Evolutionary conservation across 2,888 invertebrate genomes (phyloP).

Genomic region (Melanostoma mellinum): DNA sequence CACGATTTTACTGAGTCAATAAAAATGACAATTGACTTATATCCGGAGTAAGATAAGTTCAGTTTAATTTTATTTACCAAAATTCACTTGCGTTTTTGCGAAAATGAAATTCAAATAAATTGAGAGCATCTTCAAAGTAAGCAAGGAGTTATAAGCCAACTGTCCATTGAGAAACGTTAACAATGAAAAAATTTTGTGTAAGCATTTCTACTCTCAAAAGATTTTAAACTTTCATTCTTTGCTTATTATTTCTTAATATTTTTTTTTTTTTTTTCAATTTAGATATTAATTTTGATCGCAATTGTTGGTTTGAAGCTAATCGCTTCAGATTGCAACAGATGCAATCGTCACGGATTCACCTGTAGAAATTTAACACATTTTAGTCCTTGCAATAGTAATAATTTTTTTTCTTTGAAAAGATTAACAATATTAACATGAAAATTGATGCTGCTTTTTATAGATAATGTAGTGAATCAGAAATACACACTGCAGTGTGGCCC

Average conservation of each 20-base stretch:
- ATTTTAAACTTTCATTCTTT: too few relatives aligned
- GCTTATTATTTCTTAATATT: background rate
- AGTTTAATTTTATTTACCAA: too few relatives aligned
- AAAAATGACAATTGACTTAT: too few relatives aligned
- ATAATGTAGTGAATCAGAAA: constrained; percentile 45
- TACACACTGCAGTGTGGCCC: constrained; percentile 70
- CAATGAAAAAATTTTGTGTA: constrained; percentile 40
- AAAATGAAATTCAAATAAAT: constrained; percentile 37
- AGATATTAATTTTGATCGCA: constrained; percentile 12
- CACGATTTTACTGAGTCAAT: too few relatives aligned
- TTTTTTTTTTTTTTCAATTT: constrained; percentile 3
- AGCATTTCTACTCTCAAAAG: constrained; percentile 13
- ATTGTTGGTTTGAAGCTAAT: constrained; percentile 29
- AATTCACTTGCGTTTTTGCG: too few relatives aligned
- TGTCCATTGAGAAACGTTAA: constrained; percentile 21
- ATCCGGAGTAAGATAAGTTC: too few relatives aligned
- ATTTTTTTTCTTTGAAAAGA: background rate
- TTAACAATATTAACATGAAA: background rate
- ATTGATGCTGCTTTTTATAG: background rate
- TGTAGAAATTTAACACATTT: constrained; percentile 74
- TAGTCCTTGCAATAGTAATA: background rate
- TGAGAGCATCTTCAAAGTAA: background rate
- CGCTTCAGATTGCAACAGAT: constrained; percentile 75
- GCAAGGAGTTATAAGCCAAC: constrained; percentile 22
- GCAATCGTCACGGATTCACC: constrained; percentile 72